A percentile compares a stretch with the other conserved stretches of the same genome.
phyloP scores from a whole-genome alignment of 2,113 vertebrate genomes.

The Thymallus thymallus region DNA sequence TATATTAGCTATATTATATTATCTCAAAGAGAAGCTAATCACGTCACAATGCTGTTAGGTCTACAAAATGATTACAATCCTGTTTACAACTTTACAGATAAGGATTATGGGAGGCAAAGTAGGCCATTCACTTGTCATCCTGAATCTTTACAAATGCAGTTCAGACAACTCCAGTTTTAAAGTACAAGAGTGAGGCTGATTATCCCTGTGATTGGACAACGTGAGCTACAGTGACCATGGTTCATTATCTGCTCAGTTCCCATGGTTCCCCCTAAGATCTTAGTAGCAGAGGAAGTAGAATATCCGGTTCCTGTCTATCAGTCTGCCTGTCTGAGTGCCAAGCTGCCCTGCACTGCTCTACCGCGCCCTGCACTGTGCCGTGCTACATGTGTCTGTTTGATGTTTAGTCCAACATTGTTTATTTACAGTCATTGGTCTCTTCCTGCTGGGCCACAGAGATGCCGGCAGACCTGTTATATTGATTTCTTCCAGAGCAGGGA shows the following conservation, averaged over 20 bases:
- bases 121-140: no score
- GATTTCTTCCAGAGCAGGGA: neutral
- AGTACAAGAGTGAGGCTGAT: neutral
- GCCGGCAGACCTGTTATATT: neutral
- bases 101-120: no score
- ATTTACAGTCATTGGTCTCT: neutral
- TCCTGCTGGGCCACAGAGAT: neutral
- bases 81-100: no score
- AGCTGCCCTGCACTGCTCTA: no score
- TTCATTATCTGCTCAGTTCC: neutral
- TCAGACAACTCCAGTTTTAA: no score
- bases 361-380: no score
- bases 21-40: no score
- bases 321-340: neutral
- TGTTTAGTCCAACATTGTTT: neutral
- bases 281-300: neutral
- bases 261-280: neutral
- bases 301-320: constrained; percentile 6
- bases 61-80: no score
- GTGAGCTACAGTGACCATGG: neutral
- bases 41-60: no score
- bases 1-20: no score
- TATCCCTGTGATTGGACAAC: neutral
- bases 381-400: neutral
- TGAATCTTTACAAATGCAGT: no score